Evolutionary conservation across 2,797 vertebrate species (phyloP).

Genomic region (Eremophila alpestris): DNA sequence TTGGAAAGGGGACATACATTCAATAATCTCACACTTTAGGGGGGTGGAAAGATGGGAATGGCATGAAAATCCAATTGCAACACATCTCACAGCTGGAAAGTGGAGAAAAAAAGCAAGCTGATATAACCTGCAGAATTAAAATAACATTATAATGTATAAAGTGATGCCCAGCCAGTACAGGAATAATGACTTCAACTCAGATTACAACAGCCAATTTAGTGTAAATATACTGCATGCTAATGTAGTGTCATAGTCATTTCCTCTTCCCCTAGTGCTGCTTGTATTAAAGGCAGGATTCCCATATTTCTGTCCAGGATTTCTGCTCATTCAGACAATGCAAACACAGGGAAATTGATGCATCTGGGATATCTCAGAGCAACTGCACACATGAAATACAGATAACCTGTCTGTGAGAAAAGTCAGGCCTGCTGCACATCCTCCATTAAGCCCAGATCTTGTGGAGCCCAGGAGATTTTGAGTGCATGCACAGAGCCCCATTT

Average conservation of each 20-base stretch:
- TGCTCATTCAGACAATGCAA: conserved; percentile 1
- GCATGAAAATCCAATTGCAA: neutral
- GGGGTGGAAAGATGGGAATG: neutral
- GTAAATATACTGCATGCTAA: neutral
- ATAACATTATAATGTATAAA: neutral
- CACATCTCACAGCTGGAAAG: neutral
- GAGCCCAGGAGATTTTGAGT: neutral
- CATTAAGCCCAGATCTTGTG: neutral
- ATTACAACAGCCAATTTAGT: conserved; percentile 16
- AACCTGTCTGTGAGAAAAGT: conserved; percentile 53
- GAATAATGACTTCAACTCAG: neutral
- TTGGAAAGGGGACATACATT: neutral
- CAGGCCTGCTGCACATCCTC: conserved; percentile 21
- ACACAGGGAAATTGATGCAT: neutral
- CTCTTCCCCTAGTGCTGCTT: neutral
- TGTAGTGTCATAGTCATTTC: neutral
- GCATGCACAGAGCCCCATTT: neutral
- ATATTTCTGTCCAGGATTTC: conserved; percentile 20
- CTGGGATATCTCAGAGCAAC: conserved; percentile 36
- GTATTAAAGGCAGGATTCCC: neutral
- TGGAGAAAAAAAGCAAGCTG: neutral
- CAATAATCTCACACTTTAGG: neutral
- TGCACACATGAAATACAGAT: conserved; percentile 19
- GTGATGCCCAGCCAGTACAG: neutral
- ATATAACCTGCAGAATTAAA: conserved; percentile 21